Base-by-base conservation (phyloP, 2,113 vertebrate species). In the Vicugna pacos region DNA sequence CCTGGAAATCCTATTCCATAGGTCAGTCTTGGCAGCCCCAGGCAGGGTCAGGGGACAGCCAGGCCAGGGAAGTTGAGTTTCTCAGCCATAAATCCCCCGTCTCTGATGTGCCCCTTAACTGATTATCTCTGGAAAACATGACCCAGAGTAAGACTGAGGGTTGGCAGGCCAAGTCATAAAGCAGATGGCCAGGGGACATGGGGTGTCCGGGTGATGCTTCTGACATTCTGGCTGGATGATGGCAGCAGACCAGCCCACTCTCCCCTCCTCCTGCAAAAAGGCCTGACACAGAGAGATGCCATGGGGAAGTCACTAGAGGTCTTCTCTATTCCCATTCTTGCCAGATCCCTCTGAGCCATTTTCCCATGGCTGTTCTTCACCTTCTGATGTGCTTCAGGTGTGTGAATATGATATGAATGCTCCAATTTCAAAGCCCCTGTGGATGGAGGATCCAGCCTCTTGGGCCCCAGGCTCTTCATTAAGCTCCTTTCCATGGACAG, bases 61-160 rank as follows among this genome's bases (percentile, higher is more conserved):
- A 97, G 94, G 90, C 95, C 95, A 92, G 96, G 95, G 94, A 98
- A 98, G 94, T 67, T 93, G 94, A 97, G 97, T 97, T 96, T 97
- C 97, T 98, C 89, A 67, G 76, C 97, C 96, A 93, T 98, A 98
- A 98, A 98, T 98, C 95, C 96, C 93, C 56, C 42, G 42, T 96
- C 96, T 95, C 97, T 32, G 83, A 98, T 97, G 97, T 56, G 94
- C 88, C 93, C 85, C 95, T 97, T 98, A 96, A 97, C 95, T 93
- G 96, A 97, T 97, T 98, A 96, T 98, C 98, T 98, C 96, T 98
- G 96, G 98, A 98, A 98, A 98, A 98, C 96, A 97, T 95, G 98
- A 98, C 97, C 97, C 42, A 22, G 98, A 98, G 96, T 98, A 97
- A 97, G 93, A 93, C 97, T 94, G 98, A 96, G 96, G 95, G 95